Evolutionary conservation across 2,888 invertebrate genomes (phyloP).

Genomic region (Linnaemya tessellans): DNA sequence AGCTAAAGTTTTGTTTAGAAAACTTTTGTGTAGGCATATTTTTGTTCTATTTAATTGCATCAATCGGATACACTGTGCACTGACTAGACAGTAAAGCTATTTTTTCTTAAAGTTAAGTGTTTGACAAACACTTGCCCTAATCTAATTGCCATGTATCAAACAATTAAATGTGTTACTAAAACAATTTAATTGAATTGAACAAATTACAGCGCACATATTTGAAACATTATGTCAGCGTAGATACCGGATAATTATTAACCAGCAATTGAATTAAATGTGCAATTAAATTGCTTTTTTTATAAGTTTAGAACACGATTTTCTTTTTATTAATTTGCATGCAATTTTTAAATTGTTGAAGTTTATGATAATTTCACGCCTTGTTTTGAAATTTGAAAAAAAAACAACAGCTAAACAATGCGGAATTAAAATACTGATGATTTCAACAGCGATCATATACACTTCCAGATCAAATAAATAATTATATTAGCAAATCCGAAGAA

Average conservation of each 20-base stretch:
- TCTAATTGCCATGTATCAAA: background rate
- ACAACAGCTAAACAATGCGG: too few relatives aligned
- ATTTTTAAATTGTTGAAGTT: too few relatives aligned
- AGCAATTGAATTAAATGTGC: background rate
- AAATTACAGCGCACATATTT: background rate
- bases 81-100: background rate
- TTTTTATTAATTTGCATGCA: background rate
- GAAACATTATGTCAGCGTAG: background rate
- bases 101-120: background rate
- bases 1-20: too few relatives aligned
- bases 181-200: background rate
- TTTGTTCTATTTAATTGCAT: too few relatives aligned
- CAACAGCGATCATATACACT: too few relatives aligned
- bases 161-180: background rate
- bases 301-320: background rate
- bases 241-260: background rate
- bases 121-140: background rate
- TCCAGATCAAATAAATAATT: too few relatives aligned
- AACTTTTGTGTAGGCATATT: too few relatives aligned
- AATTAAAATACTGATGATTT: too few relatives aligned
- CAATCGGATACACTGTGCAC: background rate
- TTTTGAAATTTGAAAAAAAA: background rate
- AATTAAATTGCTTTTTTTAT: background rate
- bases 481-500: too few relatives aligned
- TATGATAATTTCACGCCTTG: too few relatives aligned